Evolutionary conservation across 2,888 invertebrate genomes (phyloP), one percentile per base, ranked within the genome.

Genomic region (Shargacucullia verbasci): DNA sequence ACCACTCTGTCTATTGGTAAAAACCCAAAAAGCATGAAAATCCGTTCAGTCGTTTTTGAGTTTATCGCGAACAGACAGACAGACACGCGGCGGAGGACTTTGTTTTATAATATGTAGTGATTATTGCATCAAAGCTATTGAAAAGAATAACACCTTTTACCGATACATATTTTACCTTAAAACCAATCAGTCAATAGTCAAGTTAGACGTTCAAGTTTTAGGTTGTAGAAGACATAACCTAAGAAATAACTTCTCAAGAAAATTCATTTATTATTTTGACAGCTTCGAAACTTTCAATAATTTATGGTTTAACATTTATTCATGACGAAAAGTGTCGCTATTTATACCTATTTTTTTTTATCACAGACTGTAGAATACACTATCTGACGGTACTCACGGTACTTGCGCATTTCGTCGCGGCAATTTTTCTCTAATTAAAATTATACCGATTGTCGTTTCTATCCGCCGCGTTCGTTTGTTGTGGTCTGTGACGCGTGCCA

Each of bases 351-450:
- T 40, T 8, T 45, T 35, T 45, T 41, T 13, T 11, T 14, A 0
- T 5, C 20, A 12, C 31, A 20, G 2, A 33, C 13, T n/a, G n/a
- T n/a, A n/a, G n/a, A n/a, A n/a, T n/a, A 29, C 14, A 13, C 43
- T 43, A 53, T 72, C 83, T 65, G 78, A 80, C 87, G 73, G 69
- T 87, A 70, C 81, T 40, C 66, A 65, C 69, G 59, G 33, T 39
- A 76, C 83, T 84, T 90, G 90, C 81, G 82, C 89, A 89, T 87
- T 91, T 91, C 79, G 78, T 84, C 70, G 80, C 86, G 85, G 89
- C 86, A 89, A 88, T 93, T 93, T 94, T 94, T 93, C 91, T 93
- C 93, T 93, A 94, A 94, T 94, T 94, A 93, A 94, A 94, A 92
- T 92, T 89, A 93, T 92, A 83, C 85, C 88, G 89, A 94, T 93